Percentiles rank a stretch among this genome's conserved stretches.
phyloP scores from a whole-genome alignment of 2,888 invertebrate species.

The Leptogaster cylindrica region DNA sequence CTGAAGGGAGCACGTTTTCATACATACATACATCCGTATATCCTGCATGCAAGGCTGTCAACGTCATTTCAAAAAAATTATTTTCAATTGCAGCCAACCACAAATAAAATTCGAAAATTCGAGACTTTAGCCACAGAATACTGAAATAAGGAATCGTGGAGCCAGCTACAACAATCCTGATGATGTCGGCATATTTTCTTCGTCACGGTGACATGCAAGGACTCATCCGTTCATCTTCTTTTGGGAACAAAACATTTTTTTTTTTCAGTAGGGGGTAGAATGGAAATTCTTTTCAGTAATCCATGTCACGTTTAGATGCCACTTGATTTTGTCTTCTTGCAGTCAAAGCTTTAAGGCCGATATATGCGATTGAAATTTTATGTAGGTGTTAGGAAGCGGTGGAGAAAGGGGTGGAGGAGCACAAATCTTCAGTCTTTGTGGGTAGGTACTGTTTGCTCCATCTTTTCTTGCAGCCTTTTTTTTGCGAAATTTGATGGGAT shows the following conservation, averaged over 20 bases:
- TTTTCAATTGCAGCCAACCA: slow-evolving; percentile 39
- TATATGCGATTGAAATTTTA: slow-evolving; percentile 15
- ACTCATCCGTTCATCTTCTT: neutral
- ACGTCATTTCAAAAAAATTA: slow-evolving; percentile 35
- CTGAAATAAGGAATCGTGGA: slow-evolving; percentile 5
- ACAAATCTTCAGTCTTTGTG: too few relatives aligned
- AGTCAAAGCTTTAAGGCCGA: slow-evolving; percentile 23
- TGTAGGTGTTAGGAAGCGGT: neutral
- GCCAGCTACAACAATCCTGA: slow-evolving; percentile 27
- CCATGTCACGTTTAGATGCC: slow-evolving; percentile 35
- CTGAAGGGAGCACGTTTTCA: neutral
- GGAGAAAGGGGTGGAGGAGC: too few relatives aligned
- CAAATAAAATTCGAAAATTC: slow-evolving; percentile 39
- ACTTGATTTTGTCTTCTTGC: slow-evolving; percentile 20
- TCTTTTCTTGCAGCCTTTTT: too few relatives aligned
- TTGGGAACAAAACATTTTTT: too few relatives aligned
- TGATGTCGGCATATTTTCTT: slow-evolving; percentile 32
- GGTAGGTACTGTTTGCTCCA: too few relatives aligned
- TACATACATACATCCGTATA: slow-evolving; percentile 10
- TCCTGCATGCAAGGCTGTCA: slow-evolving; percentile 35
- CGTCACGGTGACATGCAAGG: slow-evolving; percentile 17
- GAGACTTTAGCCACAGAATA: slow-evolving; percentile 22
- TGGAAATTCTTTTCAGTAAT: slow-evolving; percentile 14
- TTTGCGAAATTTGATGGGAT: too few relatives aligned
- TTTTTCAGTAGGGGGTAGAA: too few relatives aligned